Conservation (phyloP, 2,113 vertebrate species). For the Engraulis encrasicolus region DNA sequence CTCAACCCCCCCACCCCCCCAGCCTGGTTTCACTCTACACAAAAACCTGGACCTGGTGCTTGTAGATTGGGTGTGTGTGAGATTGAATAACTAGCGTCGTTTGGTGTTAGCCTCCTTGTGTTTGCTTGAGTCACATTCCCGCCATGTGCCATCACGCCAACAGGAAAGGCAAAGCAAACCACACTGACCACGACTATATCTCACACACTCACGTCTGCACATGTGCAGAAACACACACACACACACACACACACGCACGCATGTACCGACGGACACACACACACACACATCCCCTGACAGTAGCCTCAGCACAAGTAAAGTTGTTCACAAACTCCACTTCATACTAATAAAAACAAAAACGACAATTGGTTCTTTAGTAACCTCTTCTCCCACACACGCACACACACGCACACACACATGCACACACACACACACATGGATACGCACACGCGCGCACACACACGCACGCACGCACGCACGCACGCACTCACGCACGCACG, state of each 20-base stretch:
- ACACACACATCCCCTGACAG: background rate
- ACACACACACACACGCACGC: background rate
- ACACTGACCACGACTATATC: too few species aligned
- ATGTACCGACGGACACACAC: background rate
- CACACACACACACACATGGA: too few species aligned
- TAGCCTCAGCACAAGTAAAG: background rate
- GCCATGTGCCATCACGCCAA: background rate
- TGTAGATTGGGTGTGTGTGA: constrained; percentile 6
- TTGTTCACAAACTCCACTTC: background rate
- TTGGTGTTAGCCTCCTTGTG: background rate
- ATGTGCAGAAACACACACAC: background rate
- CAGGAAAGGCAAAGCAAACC: background rate
- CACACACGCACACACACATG: too few species aligned
- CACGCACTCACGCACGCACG: too few species aligned
- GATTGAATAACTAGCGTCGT: background rate
- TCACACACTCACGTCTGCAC: background rate
- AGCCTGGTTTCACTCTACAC: background rate
- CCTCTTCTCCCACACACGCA: too few species aligned
- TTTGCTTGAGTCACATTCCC: background rate
- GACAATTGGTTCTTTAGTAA: background rate
- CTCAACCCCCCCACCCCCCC: too few species aligned
- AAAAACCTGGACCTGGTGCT: background rate
- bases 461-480: too few species aligned
- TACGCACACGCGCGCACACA: too few species aligned
- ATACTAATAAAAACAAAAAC: background rate